phyloP scores from a whole-genome alignment of 30 jellyfish, hydroid and myxozoan species.

The Aurelia sp. region DNA sequence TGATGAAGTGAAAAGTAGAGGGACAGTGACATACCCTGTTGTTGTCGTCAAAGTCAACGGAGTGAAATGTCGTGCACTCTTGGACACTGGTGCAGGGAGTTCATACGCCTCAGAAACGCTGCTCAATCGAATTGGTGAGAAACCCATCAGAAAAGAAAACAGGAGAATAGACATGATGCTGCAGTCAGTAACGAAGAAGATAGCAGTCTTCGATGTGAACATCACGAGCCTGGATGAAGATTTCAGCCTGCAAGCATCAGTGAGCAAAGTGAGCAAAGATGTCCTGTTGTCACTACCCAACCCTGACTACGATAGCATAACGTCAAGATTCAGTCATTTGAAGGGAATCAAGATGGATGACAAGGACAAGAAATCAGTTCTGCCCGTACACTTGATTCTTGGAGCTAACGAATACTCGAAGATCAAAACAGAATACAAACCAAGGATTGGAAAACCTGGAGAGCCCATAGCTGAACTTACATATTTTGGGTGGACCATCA shows the following conservation, averaged over 20 bases:
- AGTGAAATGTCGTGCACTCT: constrained; percentile 64
- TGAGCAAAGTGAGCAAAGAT: constrained; percentile 47
- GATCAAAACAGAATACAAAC: constrained; percentile 36
- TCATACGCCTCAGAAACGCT: constrained; percentile 48
- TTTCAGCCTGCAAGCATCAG: constrained; percentile 15
- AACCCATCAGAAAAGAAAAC: constrained; percentile 27
- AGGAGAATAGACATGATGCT: constrained; percentile 71
- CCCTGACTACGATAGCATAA: constrained; percentile 31
- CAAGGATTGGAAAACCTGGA: constrained; percentile 59
- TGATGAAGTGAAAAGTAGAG: background rate
- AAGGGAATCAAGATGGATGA: constrained; percentile 34
- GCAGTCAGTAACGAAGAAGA: constrained; percentile 6
- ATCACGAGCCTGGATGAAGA: constrained; percentile 13
- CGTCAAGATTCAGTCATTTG: constrained; percentile 19
- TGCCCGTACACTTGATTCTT: constrained; percentile 59
- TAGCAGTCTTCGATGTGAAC: constrained; percentile 23
- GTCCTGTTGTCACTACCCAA: constrained; percentile 37
- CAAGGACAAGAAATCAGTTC: constrained; percentile 26
- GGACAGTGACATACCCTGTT: constrained; percentile 64
- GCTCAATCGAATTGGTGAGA: background rate
- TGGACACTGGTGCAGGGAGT: constrained; percentile 83
- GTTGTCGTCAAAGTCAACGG: constrained; percentile 74
- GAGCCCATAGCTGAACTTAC: constrained; percentile 47
- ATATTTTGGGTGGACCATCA: constrained; percentile 64
- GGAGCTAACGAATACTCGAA: constrained; percentile 41